A percentile compares a stretch with the other conserved stretches of the same genome.
phyloP scores from a whole-genome alignment of 2,797 vertebrate genomes.

The Neopelma chrysocephalum region DNA sequence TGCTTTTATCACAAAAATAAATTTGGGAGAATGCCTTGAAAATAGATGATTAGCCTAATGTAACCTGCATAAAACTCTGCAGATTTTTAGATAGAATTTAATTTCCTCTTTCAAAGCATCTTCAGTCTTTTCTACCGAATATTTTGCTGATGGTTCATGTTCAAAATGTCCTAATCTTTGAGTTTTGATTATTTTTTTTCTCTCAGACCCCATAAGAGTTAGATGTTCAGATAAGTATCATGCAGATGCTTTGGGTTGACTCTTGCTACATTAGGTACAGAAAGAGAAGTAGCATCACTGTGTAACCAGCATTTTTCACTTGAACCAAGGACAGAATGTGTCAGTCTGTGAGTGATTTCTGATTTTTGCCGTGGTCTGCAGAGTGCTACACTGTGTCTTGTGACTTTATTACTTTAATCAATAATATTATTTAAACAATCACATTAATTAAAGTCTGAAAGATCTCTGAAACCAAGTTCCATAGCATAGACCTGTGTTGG shows the following conservation, averaged over 20 bases:
- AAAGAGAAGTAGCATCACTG: background rate
- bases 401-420: background rate
- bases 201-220: background rate
- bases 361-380: fast-evolving
- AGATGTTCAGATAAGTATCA: background rate
- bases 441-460: background rate
- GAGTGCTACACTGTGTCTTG: background rate
- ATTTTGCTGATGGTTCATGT: background rate
- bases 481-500: background rate
- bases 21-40: slow-evolving; percentile 23
- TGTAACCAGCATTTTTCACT: background rate
- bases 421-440: background rate
- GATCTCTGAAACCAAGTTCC: background rate
- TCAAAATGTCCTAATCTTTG: background rate
- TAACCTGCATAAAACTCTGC: background rate
- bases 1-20: slow-evolving; percentile 22
- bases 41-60: slow-evolving; percentile 39
- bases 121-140: background rate
- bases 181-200: background rate
- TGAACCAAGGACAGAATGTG: background rate
- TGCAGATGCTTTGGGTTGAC: background rate
- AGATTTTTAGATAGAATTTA: background rate
- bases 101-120: background rate
- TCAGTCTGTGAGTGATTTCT: background rate
- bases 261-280: fast-evolving